phyloP scores from a whole-genome alignment of 2,888 invertebrate genomes.

The Lasius fuliginosus region DNA sequence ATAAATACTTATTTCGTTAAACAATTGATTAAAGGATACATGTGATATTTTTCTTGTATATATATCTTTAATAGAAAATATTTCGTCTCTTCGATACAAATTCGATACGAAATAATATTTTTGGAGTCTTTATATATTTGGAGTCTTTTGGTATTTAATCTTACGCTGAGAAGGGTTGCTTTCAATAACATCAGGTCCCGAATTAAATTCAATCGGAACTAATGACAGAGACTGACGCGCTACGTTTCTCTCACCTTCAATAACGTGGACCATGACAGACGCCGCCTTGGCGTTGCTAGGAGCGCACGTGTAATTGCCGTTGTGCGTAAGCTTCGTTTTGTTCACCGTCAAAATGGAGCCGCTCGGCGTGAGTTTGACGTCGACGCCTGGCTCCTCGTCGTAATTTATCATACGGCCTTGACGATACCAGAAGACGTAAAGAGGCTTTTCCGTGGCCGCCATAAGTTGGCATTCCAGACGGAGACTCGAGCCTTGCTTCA shows the following conservation, averaged over 20 bases:
- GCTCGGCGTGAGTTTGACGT: constrained; percentile 81
- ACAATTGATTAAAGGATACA: neutral
- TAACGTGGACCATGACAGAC: constrained; percentile 83
- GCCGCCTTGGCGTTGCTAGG: constrained; percentile 83
- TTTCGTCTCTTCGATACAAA: neutral
- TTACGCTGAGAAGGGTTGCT: neutral
- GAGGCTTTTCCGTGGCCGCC: constrained; percentile 83
- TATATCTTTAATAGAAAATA: neutral
- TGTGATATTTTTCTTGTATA: neutral
- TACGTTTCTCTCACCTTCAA: constrained; percentile 79
- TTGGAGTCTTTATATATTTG: neutral
- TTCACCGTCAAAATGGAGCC: constrained; percentile 83
- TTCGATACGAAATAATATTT: neutral
- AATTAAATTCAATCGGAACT: neutral
- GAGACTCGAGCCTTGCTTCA: constrained; percentile 84
- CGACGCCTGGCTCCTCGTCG: constrained; percentile 84
- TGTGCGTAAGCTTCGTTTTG: constrained; percentile 83
- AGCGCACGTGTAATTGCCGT: constrained; percentile 84
- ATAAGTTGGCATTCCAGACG: constrained; percentile 83
- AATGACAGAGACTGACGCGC: neutral
- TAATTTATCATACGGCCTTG: constrained; percentile 85
- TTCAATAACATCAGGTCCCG: neutral
- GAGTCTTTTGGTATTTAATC: neutral
- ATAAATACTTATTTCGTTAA: neutral
- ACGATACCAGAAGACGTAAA: constrained; percentile 85